Evolutionary conservation across 2,113 vertebrate species (phyloP).

Genomic region (Sapayoa aenigma): DNA sequence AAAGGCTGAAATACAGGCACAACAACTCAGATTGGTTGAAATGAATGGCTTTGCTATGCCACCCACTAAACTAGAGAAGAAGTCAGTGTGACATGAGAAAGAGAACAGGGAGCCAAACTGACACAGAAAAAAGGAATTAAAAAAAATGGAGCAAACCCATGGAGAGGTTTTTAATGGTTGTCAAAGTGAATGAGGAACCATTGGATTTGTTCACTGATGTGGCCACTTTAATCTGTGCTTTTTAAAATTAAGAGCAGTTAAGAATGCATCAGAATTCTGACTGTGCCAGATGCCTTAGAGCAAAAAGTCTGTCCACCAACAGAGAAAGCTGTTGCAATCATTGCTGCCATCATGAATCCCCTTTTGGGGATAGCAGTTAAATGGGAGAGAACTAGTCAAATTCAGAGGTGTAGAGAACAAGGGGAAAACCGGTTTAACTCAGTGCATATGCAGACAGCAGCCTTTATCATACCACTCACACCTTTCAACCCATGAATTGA

Average conservation of each 20-base stretch:
- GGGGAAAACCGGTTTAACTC: not conserved
- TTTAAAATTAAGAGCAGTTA: constrained; percentile 7
- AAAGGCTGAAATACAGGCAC: not conserved
- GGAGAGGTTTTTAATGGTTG: not conserved
- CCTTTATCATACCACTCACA: not conserved
- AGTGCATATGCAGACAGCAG: not conserved
- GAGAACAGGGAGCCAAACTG: not conserved
- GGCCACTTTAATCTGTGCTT: not conserved
- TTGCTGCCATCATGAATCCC: not conserved
- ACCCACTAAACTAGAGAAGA: not conserved
- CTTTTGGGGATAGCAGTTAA: not conserved
- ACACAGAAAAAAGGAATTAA: not conserved
- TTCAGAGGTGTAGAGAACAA: not conserved
- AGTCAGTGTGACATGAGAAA: not conserved
- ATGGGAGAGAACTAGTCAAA: not conserved
- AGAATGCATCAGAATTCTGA: not conserved
- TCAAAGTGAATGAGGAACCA: not conserved
- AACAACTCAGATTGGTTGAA: not conserved
- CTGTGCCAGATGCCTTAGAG: not conserved
- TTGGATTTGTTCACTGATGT: constrained; percentile 18
- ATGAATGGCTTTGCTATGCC: not conserved
- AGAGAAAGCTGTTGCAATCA: not conserved
- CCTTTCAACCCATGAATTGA: not conserved
- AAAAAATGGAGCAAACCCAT: not conserved
- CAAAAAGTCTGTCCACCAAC: not conserved